Conservation (phyloP, 2,797 vertebrate species). For the Kryptolebias ocellatus region DNA sequence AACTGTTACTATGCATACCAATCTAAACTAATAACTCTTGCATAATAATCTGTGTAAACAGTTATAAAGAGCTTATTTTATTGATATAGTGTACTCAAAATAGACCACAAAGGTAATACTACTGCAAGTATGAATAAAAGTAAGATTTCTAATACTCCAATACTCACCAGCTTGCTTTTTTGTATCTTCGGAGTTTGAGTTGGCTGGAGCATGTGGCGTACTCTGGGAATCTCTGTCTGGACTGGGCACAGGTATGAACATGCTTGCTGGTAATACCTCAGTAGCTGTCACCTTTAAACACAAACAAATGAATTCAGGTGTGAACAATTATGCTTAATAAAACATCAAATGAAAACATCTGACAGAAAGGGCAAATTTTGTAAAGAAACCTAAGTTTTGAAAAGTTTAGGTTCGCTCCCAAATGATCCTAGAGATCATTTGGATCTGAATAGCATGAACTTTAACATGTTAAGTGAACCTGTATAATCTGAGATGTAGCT, state of each 20-base stretch:
- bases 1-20: not conserved
- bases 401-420: no score
- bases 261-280: conserved; percentile 95
- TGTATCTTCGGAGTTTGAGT: conserved; percentile 83
- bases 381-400: no score
- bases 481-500: no score
- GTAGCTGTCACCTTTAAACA: conserved; percentile 91
- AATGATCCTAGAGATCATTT: no score
- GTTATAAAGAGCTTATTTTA: not conserved
- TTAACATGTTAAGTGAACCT: no score
- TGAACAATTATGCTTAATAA: conserved; percentile 25
- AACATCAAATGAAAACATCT: conserved; percentile 12
- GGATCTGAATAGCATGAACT: no score
- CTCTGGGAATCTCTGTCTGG: conserved; percentile 87
- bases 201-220: conserved; percentile 73
- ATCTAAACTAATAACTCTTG: no score
- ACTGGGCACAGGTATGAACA: conserved; percentile 91
- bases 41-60: not conserved
- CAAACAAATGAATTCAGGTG: conserved; percentile 55
- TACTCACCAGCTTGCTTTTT: conserved; percentile 91
- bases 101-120: not conserved
- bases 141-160: conserved; percentile 7
- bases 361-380: not conserved
- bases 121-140: not conserved
- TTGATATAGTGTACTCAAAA: not conserved